Conservation (phyloP, 1,140 invertebrate species). For the Atta cephalotes region DNA sequence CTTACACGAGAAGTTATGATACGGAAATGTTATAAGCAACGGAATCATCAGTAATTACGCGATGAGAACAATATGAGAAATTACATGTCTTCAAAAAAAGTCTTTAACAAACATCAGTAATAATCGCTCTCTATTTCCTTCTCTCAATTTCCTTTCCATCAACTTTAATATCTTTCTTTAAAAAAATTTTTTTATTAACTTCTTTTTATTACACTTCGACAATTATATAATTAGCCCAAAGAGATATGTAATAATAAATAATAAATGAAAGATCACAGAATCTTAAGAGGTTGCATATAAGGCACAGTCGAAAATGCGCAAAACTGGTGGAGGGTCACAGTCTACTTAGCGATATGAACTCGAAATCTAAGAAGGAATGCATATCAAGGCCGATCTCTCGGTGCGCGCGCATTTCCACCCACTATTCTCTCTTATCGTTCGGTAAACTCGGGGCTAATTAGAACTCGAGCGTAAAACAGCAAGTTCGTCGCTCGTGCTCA, state of each 20-base stretch:
- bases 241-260: neutral
- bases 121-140: neutral
- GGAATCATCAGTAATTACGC: neutral
- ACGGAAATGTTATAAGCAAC: neutral
- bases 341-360: slow-evolving; percentile 83
- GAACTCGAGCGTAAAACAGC: slow-evolving; percentile 49
- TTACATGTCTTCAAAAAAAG: slow-evolving; percentile 2
- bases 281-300: neutral
- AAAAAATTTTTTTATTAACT: neutral
- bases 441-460: slow-evolving; percentile 67
- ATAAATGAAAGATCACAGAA: neutral
- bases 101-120: neutral
- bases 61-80: neutral
- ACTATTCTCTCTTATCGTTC: slow-evolving; percentile 74
- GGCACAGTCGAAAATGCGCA: slow-evolving; percentile 27
- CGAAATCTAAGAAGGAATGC: slow-evolving; percentile 81
- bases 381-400: slow-evolving; percentile 84
- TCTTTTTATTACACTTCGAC: neutral
- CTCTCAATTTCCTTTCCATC: neutral
- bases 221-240: neutral
- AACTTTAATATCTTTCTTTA: neutral
- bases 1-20: neutral
- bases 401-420: slow-evolving; percentile 56
- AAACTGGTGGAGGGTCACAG: slow-evolving; percentile 76
- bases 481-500: neutral